Evolutionary conservation across 2,888 invertebrate genomes (phyloP), one percentile per base, ranked within the genome.

Genomic region (Drosophila acutilabella): DNA sequence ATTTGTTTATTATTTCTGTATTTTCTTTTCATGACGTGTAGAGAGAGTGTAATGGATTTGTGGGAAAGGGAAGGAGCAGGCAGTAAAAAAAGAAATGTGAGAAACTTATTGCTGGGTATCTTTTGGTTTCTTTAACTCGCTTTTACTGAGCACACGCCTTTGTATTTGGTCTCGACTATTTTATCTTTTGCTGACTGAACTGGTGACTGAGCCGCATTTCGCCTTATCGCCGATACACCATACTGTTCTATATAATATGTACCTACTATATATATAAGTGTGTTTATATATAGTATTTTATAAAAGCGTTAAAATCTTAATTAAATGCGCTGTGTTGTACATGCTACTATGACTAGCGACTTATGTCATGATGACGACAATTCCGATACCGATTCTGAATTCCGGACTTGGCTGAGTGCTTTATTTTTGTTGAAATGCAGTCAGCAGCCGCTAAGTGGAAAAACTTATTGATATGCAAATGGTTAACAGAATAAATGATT

Each of bases 351-450:
- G 6, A 18, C 36, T 23, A 48, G 50, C 13, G 7, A 14, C 81
- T 78, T 69, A 70, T 79, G 76, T 75, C 70, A 78, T 62, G 64
- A 70, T 72, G 78, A 77, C 57, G 81, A 66, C 73, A 72, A 72
- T 72, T 65, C 47, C 51, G 50, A 77, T 69, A 69, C 54, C 60
- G 52, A 54, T 77, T 66, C 42, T 38, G 62, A 58, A 33, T 53
- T 69, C 33, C 52, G 40, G 30, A 56, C 30, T 59, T 30, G n/a
- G 30, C 40, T 56, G 20, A 47, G 56, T 56, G 47, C 4, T 33
- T 59, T 50, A 30, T 13, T 36, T 36, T 45, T 56, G 44, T 56
- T 18, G 20, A 56, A 42, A n/a, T 42, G 44, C 42, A 54, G 42
- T 2, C 10, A 1, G 18, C 7, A 16, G 1, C 1, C 18, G 54